Percentiles rank a stretch among this genome's conserved stretches.
phyloP scores from a whole-genome alignment of 2,797 vertebrate species.

The Hylomyscus alleni region DNA sequence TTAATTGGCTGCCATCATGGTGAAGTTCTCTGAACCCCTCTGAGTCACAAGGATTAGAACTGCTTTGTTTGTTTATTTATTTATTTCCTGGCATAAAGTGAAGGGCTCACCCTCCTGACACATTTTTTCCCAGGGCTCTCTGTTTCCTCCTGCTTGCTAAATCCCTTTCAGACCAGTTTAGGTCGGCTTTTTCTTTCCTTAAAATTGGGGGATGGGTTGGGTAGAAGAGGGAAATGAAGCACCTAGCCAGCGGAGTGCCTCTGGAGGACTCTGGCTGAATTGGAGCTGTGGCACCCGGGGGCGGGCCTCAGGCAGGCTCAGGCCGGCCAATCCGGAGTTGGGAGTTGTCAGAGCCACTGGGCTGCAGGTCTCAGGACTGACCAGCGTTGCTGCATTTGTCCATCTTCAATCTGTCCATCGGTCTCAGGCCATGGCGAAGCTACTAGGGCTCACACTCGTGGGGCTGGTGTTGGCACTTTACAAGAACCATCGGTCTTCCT shows the following conservation, averaged over 20 bases:
- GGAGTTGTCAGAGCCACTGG: rapidly evolving
- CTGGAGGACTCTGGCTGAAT: background rate
- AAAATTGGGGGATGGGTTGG: background rate
- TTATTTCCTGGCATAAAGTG: background rate
- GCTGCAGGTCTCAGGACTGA: background rate
- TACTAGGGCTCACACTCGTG: conserved; percentile 51
- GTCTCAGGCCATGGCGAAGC: conserved; percentile 66
- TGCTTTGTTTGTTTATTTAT: background rate
- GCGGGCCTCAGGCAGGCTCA: background rate
- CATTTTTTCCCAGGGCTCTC: conserved; percentile 55
- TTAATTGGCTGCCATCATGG: background rate
- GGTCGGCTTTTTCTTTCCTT: background rate
- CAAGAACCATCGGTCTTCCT: conserved; percentile 59
- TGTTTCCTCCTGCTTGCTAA: background rate
- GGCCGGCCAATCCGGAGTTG: background rate
- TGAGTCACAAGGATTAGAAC: background rate
- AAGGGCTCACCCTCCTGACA: background rate
- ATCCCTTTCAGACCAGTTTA: background rate
- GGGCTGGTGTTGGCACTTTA: conserved; percentile 49
- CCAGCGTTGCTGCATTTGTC: background rate
- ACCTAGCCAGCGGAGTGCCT: rapidly evolving
- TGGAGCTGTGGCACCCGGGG: background rate
- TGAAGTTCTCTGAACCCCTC: background rate
- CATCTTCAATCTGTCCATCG: rapidly evolving
- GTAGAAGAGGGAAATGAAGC: background rate